These are phyloP conservation scores for human (Homo sapiens) DNA, from an alignment of 2,113 vertebrate species.

Conservation along the genomic window GRCh38 chr4:23358501-23359000, in stretches of 20 bases:
- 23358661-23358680: neutral
- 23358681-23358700: neutral
- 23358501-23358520: neutral
- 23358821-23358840: constrained; percentile 15
- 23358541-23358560: neutral
- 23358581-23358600: neutral
- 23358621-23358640: neutral
- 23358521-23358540: neutral
- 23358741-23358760: neutral
- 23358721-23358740: constrained; percentile 21
- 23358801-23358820: neutral
- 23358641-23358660: neutral
- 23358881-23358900: neutral
- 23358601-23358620: neutral
- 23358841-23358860: neutral
- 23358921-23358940: neutral
- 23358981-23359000: neutral
- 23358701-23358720: neutral
- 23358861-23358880: neutral
- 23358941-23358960: neutral
- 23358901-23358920: constrained; percentile 10
- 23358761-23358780: neutral
- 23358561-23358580: neutral
- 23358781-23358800: neutral
- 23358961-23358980: neutral